phyloP scores from a whole-genome alignment of 1,140 invertebrate genomes.

The Dolichoris vasculosae region DNA sequence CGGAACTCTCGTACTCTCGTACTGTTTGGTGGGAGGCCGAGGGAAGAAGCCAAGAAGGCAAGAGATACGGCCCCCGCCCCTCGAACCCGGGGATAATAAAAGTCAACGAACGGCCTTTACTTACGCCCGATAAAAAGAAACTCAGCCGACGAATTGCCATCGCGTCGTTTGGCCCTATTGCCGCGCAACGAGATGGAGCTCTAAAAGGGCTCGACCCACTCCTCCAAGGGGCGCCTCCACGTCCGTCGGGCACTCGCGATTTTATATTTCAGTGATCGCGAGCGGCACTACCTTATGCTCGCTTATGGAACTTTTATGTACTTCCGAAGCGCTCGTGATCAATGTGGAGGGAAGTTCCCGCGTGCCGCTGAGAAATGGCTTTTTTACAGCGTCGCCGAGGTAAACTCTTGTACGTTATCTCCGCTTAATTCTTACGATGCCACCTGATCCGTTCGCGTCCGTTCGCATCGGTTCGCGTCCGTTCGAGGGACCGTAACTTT shows the following conservation, averaged over 20 bases:
- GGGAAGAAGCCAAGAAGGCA: not conserved
- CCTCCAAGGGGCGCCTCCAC: not conserved
- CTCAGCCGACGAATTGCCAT: slow-evolving; percentile 56
- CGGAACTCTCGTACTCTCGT: not conserved
- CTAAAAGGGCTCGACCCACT: not conserved
- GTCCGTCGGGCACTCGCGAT: slow-evolving; percentile 16
- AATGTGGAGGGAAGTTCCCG: slow-evolving; percentile 20
- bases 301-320: slow-evolving; percentile 23
- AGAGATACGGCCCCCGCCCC: slow-evolving; percentile 43
- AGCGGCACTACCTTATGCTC: not conserved
- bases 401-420: slow-evolving; percentile 21
- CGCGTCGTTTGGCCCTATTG: slow-evolving; percentile 12
- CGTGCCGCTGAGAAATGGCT: not conserved
- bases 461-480: slow-evolving; percentile 2
- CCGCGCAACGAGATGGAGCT: slow-evolving; percentile 19
- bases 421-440: slow-evolving; percentile 22
- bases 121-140: slow-evolving; percentile 55
- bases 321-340: slow-evolving; percentile 30
- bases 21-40: no score
- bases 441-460: slow-evolving; percentile 26
- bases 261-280: slow-evolving; percentile 51
- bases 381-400: slow-evolving; percentile 36
- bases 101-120: slow-evolving; percentile 51
- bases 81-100: slow-evolving; percentile 56
- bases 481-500: not conserved